Evolutionary conservation across 2,888 invertebrate species (phyloP), one percentile per base, ranked within the genome.

Genomic region (Phortica magna): DNA sequence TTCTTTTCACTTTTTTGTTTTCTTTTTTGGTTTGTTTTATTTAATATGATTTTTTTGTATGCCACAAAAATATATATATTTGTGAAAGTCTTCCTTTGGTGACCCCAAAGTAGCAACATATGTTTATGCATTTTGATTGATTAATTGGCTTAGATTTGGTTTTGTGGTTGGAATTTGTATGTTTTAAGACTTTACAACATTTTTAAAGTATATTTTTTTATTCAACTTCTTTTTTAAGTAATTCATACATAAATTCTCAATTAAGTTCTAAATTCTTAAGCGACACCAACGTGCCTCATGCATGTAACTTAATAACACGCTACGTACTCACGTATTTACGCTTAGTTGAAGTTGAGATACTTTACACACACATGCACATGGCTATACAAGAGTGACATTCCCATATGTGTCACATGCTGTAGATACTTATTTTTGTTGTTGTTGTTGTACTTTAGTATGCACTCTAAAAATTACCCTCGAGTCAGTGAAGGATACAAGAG

Each of bases 71-170:
- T n/a, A n/a, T n/a, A n/a, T n/a, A n/a, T n/a, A 12, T 43, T 31
- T 41, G 67, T 67, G 67, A 67, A 67, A 67, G 67, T 67, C 78
- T 73, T 76, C 78, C 65, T 73, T 64, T 53, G 5, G 61, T 59
- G 19, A 17, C 7, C 6, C 10, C 14, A 17, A 19, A 17, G 17
- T 17, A 6, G 4, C 77, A 80, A 86, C 85, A 85, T 87, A 85
- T 85, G 85, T 87, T 85, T 80, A 59, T 53, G 22, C 39, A 43
- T 76, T 81, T 81, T 85, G 85, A 86, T 81, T 85, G 85, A 86
- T 85, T 85, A 85, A 85, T 85, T 85, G 85, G 83, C 79, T 84
- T 83, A 82, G 85, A 85, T 85, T 86, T 78, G 77, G 80, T 10
- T 70, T 74, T 80, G 78, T 78, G 80, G 80, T 81, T 79, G 57